These are phyloP conservation scores for Nephrotoma flavescens DNA, from an alignment of 2,888 invertebrate species.

Conservation along the genomic window DNA sequence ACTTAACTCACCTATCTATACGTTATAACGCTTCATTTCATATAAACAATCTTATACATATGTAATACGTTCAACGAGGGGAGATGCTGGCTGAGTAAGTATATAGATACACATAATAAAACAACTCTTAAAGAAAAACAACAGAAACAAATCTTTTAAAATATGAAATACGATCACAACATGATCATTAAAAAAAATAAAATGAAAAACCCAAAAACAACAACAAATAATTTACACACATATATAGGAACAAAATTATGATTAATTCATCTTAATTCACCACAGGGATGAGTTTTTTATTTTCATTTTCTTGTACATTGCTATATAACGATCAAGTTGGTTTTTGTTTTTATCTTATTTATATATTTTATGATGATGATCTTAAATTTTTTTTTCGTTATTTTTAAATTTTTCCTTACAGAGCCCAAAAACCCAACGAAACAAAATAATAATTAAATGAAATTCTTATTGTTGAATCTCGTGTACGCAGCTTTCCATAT, in stretches of 20 bases:
- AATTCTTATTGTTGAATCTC: background rate
- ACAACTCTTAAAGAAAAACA: background rate
- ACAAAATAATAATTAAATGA: background rate
- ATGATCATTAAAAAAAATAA: background rate
- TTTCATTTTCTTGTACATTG: background rate
- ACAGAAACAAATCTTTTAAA: background rate
- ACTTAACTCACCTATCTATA: background rate
- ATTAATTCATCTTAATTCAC: background rate
- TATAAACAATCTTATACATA: background rate
- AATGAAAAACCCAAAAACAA: background rate
- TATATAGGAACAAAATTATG: background rate
- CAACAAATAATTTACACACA: background rate
- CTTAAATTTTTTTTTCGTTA: background rate
- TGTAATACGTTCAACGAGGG: background rate
- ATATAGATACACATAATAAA: background rate
- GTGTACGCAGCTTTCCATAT: background rate
- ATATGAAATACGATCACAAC: background rate
- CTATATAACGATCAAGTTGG: background rate
- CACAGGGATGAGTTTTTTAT: background rate
- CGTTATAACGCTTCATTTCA: background rate
- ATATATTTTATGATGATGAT: background rate
- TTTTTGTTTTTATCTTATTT: background rate
- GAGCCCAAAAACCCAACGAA: background rate
- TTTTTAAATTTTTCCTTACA: background rate
- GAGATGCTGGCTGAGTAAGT: background rate